These are phyloP conservation scores for Hestina assimilis DNA, from an alignment of 1,140 invertebrate species.

Conservation along the genomic window DNA sequence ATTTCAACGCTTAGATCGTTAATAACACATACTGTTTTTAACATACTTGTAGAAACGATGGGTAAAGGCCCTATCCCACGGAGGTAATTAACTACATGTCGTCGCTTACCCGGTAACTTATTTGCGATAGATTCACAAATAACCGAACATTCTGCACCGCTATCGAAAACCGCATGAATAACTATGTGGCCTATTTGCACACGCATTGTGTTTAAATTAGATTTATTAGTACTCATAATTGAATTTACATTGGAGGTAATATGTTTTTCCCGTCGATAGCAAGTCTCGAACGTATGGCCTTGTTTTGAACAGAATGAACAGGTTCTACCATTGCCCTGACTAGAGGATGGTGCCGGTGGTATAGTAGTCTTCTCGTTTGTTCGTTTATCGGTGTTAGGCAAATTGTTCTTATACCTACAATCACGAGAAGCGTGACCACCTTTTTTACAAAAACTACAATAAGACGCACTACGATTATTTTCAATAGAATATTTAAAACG, in stretches of 20 bases:
- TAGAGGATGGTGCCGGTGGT: no score
- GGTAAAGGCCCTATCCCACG: conserved; percentile 27
- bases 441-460: conserved; percentile 12
- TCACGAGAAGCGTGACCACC: background rate
- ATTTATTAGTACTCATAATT: conserved; percentile 4
- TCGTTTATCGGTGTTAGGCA: background rate
- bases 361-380: conserved; percentile 11
- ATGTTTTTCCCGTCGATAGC: conserved; percentile 18
- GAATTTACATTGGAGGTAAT: conserved; percentile 30
- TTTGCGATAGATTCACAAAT: conserved; percentile 29
- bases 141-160: conserved; percentile 35
- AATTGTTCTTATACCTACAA: background rate
- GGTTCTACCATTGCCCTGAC: background rate
- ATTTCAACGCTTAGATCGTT: conserved; percentile 32
- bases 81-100: conserved; percentile 19
- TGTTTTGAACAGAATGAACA: conserved; percentile 21
- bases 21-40: conserved; percentile 28
- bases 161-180: conserved; percentile 27
- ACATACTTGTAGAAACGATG: conserved; percentile 17
- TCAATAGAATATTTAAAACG: conserved; percentile 10
- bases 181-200: conserved; percentile 19
- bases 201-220: conserved; percentile 16
- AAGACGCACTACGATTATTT: background rate
- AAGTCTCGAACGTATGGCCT: conserved; percentile 32
- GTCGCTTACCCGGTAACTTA: conserved; percentile 21